Evolutionary conservation across 2,888 invertebrate genomes (phyloP), one percentile per base, ranked within the genome.

Genomic region (Cerastis leucographa): DNA sequence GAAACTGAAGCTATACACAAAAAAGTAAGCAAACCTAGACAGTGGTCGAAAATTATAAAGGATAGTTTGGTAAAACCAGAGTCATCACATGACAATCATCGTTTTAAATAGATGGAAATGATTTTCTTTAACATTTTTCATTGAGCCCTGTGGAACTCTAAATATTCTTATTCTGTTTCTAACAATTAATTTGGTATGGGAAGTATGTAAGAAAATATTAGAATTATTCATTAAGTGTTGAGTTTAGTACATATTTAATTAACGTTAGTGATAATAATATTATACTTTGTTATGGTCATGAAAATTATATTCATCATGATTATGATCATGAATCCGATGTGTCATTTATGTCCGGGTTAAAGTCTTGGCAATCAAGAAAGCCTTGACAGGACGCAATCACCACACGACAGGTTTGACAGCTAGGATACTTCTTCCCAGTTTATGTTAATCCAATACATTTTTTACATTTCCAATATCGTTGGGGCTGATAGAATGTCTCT

Each of bases 231-330:
- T n/a, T 14, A 7, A 9, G 25, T 42, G n/a, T 51, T 35, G 35
- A 72, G 17, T 49, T 54, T 76, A 54, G 14, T n/a, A 35, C 4
- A 29, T 40, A 64, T 25, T 65, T 71, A 76, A 81, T 69, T 81
- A 76, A 40, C n/a, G n/a, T 54, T 11, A 46, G 46, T 42, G 8
- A 46, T 78, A 62, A 5, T 14, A 25, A 25, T 14, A 54, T 59
- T 14, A 46, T 14, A 7, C 19, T 19, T 76, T 44, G 12, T 67
- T 17, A 29, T 46, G 35, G 2, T 49, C 29, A 19, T 46, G 35
- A 49, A 51, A 64, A 61, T 17, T 19, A 22, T 22, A 61, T 35
- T 22, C 5, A 14, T 29, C 17, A 61, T 79, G 11, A 35, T 35
- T 35, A 35, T 29, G 29, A 59, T 61, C 19, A 61, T 61, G 61